Evolutionary conservation across 1,140 invertebrate genomes (phyloP).

Genomic region (Drosophila pruinosa): DNA sequence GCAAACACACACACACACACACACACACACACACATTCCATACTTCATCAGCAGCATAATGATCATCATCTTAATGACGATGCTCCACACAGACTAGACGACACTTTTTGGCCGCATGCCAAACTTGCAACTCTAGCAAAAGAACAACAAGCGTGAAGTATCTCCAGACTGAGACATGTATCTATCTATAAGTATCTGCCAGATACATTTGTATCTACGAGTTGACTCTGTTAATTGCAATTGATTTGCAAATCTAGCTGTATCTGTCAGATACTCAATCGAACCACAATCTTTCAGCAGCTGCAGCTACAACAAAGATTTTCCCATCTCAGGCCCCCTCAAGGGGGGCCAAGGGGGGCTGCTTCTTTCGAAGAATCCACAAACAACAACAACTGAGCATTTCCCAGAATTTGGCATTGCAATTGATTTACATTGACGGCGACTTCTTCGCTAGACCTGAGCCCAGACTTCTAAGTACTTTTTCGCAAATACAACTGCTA

Average conservation of each 20-base stretch:
- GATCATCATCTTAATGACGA: conserved; percentile 6
- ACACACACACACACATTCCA: not conserved
- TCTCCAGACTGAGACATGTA: conserved; percentile 42
- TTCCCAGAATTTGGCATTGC: conserved; percentile 32
- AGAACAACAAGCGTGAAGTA: conserved; percentile 17
- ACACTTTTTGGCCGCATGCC: conserved; percentile 56
- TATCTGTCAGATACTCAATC: conserved; percentile 5
- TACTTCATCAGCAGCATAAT: not conserved
- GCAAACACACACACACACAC: conserved; percentile 11
- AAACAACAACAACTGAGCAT: not conserved
- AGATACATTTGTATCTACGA: conserved; percentile 16
- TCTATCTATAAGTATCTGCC: conserved; percentile 4
- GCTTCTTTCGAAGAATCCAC: conserved; percentile 8
- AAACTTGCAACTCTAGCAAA: conserved; percentile 55
- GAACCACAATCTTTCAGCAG: conserved; percentile 13
- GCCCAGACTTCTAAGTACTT: conserved; percentile 2
- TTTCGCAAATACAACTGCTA: too few species aligned
- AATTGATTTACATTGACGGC: conserved; percentile 39
- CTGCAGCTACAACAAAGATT: not conserved
- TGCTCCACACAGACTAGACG: conserved; percentile 42
- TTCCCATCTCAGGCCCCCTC: not conserved
- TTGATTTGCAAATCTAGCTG: conserved; percentile 3
- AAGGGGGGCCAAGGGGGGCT: too few species aligned
- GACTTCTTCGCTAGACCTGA: conserved; percentile 9
- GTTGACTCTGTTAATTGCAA: conserved; percentile 53